These are phyloP conservation scores for Poeciliopsis retropinna DNA, from an alignment of 2,113 vertebrate genomes.

Conservation along the genomic window DNA sequence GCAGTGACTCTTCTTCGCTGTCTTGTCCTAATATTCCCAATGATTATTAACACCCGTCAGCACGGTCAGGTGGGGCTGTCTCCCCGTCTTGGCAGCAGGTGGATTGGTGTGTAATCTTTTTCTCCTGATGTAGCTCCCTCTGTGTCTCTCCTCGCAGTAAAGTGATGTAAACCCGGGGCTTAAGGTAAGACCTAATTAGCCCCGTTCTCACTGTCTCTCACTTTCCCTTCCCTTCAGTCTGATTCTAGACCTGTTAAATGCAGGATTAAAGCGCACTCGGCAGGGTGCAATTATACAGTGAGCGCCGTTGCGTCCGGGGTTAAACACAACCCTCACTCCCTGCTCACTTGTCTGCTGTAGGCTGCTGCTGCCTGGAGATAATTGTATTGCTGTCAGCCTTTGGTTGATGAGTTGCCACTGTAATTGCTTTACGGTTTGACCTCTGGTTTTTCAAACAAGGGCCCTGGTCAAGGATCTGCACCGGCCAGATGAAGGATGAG, in stretches of 20 bases:
- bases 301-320: conserved; percentile 52
- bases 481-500: conserved; percentile 59
- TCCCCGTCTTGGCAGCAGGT: conserved; percentile 44
- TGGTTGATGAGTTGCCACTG: conserved; percentile 71
- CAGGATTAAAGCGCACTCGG: conserved; percentile 69
- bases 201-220: conserved; percentile 4
- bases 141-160: conserved; percentile 24
- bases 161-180: conserved; percentile 51
- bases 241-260: conserved; percentile 66
- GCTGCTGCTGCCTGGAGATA: conserved; percentile 59
- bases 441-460: conserved; percentile 72
- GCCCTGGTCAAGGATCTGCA: conserved; percentile 69
- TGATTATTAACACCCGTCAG: conserved; percentile 54
- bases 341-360: conserved; percentile 47
- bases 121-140: conserved; percentile 46
- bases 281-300: conserved; percentile 60
- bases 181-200: conserved; percentile 63
- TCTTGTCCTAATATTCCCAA: conserved; percentile 34
- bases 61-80: conserved; percentile 30
- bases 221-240: conserved; percentile 29
- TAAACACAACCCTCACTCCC: conserved; percentile 58
- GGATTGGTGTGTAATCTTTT: conserved; percentile 32
- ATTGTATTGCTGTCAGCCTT: conserved; percentile 75
- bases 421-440: conserved; percentile 77
- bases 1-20: conserved; percentile 10